phyloP scores from a whole-genome alignment of 2,888 invertebrate species.

The Dioctria linearis region DNA sequence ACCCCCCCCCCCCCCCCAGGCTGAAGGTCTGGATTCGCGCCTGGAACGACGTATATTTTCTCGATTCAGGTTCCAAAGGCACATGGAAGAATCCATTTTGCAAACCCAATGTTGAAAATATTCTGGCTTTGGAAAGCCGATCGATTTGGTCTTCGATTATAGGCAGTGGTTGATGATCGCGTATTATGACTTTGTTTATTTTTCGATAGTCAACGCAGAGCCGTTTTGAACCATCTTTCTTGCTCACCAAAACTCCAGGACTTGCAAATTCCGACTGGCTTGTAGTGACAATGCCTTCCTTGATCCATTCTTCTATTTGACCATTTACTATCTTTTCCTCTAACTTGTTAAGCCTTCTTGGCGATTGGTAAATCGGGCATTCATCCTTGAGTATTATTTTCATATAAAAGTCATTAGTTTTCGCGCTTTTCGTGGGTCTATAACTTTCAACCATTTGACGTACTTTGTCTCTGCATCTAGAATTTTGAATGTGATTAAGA shows the following conservation, averaged over 20 bases:
- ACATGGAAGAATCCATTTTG: background rate
- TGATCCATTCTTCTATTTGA: background rate
- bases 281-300: background rate
- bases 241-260: background rate
- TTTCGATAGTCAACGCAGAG: background rate
- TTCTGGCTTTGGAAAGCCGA: too few species aligned
- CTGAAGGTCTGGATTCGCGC: too few species aligned
- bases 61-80: background rate
- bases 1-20: too few species aligned
- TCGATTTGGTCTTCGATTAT: background rate
- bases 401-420: background rate
- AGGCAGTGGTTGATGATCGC: background rate
- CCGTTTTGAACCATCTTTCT: background rate
- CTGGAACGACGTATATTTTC: background rate
- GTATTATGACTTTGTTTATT: background rate
- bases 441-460: too few species aligned
- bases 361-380: background rate
- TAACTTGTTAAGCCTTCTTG: background rate
- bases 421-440: background rate
- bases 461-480: too few species aligned
- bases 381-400: conserved; percentile 5
- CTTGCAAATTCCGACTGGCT: background rate
- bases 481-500: too few species aligned
- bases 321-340: background rate
- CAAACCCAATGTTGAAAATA: background rate